These are phyloP conservation scores for Episyrphus balteatus DNA, from an alignment of 1,140 invertebrate species.

Conservation along the genomic window DNA sequence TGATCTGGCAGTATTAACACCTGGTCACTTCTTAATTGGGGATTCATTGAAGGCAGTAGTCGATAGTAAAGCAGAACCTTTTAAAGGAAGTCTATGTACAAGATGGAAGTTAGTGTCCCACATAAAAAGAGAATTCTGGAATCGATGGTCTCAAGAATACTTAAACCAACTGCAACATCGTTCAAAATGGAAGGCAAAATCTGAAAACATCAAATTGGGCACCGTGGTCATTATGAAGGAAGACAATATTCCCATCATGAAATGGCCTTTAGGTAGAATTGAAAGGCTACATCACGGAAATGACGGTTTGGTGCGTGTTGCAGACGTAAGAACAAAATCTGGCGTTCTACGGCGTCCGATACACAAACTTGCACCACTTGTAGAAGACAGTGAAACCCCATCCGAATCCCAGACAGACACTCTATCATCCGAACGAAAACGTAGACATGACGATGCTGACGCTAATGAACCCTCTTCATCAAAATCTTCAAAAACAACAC, in stretches of 20 bases:
- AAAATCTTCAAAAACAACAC: no score
- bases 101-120: not conserved
- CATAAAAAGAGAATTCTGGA: not conserved
- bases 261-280: no score
- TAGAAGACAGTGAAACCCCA: no score
- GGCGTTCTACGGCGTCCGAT: no score
- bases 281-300: no score
- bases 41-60: conserved; percentile 12
- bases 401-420: no score
- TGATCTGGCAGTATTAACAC: conserved; percentile 23
- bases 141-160: not conserved
- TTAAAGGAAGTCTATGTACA: not conserved
- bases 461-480: no score
- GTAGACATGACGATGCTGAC: no score
- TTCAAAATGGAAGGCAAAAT: not conserved
- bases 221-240: not conserved
- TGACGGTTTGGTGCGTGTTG: no score
- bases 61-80: not conserved
- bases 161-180: conserved; percentile 1
- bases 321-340: not conserved
- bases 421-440: no score
- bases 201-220: not conserved
- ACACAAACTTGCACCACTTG: no score
- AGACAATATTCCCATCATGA: not conserved
- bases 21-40: conserved; percentile 32